These are phyloP conservation scores for Strigamia transsilvanica DNA, from an alignment of 2,888 invertebrate species.

Conservation along the genomic window DNA sequence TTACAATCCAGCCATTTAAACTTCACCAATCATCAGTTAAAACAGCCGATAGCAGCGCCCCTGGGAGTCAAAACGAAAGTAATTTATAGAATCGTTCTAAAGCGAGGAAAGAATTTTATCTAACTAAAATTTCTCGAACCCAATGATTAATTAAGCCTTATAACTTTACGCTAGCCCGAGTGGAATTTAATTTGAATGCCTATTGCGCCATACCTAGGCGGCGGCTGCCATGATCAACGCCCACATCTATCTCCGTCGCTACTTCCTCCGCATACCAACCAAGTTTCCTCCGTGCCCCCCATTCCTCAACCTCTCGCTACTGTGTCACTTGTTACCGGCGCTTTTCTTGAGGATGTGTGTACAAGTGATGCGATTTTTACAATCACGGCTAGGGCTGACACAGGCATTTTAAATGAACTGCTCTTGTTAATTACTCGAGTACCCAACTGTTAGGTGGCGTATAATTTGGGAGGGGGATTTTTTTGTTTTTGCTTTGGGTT, in stretches of 20 bases:
- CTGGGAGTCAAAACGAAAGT: background rate
- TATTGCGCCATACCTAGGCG: background rate
- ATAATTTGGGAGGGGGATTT: background rate
- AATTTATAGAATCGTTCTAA: background rate
- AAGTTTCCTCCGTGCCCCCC: background rate
- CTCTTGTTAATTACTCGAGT: constrained; percentile 6
- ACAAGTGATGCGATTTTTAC: background rate
- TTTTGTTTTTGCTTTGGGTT: background rate
- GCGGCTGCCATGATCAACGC: constrained; percentile 4
- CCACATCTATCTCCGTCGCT: background rate
- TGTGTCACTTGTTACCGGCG: constrained; percentile 5
- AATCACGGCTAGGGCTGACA: background rate
- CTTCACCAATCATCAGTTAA: background rate
- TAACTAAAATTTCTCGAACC: background rate
- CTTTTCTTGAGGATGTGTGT: background rate
- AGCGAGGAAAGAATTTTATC: constrained; percentile 11
- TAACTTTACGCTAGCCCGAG: background rate
- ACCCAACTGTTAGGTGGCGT: background rate
- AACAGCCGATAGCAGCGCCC: background rate
- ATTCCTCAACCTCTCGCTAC: constrained; percentile 25
- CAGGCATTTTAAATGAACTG: background rate
- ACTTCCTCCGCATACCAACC: constrained; percentile 22
- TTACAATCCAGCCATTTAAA: background rate
- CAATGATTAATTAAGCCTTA: constrained; percentile 10
- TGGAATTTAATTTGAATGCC: constrained; percentile 17